Conservation (phyloP, 1,140 invertebrate genomes). For the Drosophila auraria region DNA sequence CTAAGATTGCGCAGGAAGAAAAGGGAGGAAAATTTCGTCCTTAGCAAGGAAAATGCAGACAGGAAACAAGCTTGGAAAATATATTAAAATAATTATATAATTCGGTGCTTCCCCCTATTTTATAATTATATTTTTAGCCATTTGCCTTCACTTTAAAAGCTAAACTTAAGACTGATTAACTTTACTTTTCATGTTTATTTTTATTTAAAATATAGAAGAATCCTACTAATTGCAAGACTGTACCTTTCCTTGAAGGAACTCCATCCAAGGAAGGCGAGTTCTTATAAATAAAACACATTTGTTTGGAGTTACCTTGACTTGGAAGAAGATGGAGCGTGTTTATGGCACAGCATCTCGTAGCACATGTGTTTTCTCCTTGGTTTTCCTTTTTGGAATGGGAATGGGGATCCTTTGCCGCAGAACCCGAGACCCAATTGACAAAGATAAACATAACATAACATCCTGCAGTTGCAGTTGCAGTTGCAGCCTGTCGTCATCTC, state of each 20-base stretch:
- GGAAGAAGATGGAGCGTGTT: conserved; percentile 48
- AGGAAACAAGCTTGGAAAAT: not conserved
- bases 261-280: conserved; percentile 33
- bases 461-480: conserved; percentile 59
- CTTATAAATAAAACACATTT: conserved; percentile 66
- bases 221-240: conserved; percentile 8
- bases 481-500: conserved; percentile 48
- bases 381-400: not conserved
- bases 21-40: not conserved
- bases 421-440: conserved; percentile 72
- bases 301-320: conserved; percentile 34
- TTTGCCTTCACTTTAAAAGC: too few species aligned
- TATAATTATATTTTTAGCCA: too few species aligned
- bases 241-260: conserved; percentile 8
- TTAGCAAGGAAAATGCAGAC: not conserved
- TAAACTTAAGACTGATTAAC: too few species aligned
- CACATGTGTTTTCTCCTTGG: conserved; percentile 22
- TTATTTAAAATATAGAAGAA: too few species aligned
- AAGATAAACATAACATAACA: conserved; percentile 71
- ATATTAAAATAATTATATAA: too few species aligned
- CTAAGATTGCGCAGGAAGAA: conserved; percentile 3
- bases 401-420: conserved; percentile 52
- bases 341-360: conserved; percentile 14
- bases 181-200: too few species aligned
- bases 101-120: too few species aligned